Evolutionary conservation across 2,113 vertebrate genomes (phyloP).

Genomic region (Nipponia nippon): DNA sequence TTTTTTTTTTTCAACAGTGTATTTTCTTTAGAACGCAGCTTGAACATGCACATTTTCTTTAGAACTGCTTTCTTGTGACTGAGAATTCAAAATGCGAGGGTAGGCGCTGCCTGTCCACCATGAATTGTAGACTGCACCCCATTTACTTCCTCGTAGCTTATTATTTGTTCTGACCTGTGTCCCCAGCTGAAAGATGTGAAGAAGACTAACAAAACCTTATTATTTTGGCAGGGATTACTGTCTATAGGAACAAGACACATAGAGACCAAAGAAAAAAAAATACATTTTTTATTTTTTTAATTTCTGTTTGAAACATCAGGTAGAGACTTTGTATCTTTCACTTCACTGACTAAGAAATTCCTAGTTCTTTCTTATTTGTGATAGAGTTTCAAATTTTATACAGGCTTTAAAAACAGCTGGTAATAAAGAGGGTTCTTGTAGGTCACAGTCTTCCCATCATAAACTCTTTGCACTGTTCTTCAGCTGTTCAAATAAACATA

Average conservation of each 20-base stretch:
- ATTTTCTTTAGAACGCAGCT: background rate
- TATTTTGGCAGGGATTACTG: background rate
- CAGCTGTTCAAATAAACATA: slow-evolving; percentile 78
- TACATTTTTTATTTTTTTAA: fast-evolving
- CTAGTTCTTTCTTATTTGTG: background rate
- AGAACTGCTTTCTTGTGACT: background rate
- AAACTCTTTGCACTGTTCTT: slow-evolving; percentile 25
- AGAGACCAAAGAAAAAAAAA: background rate
- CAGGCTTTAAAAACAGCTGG: background rate
- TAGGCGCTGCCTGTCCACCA: background rate
- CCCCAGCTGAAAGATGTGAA: background rate
- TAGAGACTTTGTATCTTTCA: background rate
- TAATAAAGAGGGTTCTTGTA: background rate
- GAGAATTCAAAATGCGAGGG: background rate
- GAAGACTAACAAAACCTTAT: background rate
- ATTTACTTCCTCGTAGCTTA: background rate
- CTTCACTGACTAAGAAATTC: background rate
- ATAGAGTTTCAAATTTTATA: background rate
- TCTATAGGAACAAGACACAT: background rate
- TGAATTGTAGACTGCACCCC: background rate
- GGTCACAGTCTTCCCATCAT: slow-evolving; percentile 26
- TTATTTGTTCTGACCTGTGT: background rate
- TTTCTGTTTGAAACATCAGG: background rate
- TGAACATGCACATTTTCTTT: background rate
- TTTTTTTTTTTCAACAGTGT: fast-evolving